Percentiles rank a stretch among this genome's conserved stretches.
Evolutionary conservation across 2,888 invertebrate species (phyloP).

Genomic region (Epicampocera succincta): DNA sequence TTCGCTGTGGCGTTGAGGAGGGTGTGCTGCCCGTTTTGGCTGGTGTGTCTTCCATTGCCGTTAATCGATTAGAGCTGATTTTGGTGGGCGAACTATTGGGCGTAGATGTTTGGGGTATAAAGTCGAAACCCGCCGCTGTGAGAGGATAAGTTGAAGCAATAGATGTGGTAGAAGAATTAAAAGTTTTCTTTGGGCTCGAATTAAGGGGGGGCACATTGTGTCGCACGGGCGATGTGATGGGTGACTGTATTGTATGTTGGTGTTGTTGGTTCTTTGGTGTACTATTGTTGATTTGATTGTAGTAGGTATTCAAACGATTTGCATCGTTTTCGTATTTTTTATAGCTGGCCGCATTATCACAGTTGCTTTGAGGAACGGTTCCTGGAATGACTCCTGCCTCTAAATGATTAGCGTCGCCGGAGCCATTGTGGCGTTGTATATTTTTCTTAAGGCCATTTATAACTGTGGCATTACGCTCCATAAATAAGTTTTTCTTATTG

Average conservation of each 20-base stretch:
- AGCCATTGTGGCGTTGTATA: constrained; percentile 73
- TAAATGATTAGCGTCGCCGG: constrained; percentile 41
- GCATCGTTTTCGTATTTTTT: constrained; percentile 81
- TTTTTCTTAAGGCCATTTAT: constrained; percentile 81
- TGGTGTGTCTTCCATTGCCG: constrained; percentile 74
- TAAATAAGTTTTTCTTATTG: constrained; percentile 79
- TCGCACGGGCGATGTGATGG: constrained; percentile 57
- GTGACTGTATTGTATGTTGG: constrained; percentile 71
- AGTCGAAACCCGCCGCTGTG: constrained; percentile 71
- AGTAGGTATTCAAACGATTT: constrained; percentile 80
- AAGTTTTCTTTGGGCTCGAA: constrained; percentile 75
- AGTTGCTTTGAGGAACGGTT: constrained; percentile 38
- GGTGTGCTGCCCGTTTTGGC: constrained; percentile 65
- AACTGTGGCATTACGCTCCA: constrained; percentile 79
- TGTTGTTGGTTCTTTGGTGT: constrained; percentile 78
- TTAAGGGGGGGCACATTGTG: constrained; percentile 42
- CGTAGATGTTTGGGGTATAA: constrained; percentile 69
- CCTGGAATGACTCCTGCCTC: constrained; percentile 7
- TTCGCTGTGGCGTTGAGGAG: constrained; percentile 19
- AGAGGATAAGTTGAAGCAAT: constrained; percentile 27
- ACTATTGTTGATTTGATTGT: constrained; percentile 77
- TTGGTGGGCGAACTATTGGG: constrained; percentile 42
- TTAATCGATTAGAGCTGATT: constrained; percentile 64
- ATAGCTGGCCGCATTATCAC: constrained; percentile 72
- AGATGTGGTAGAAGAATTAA: constrained; percentile 70